Evolutionary conservation across 2,888 invertebrate species (phyloP), one percentile per base, ranked within the genome.

Genomic region (Leucoma salicis): DNA sequence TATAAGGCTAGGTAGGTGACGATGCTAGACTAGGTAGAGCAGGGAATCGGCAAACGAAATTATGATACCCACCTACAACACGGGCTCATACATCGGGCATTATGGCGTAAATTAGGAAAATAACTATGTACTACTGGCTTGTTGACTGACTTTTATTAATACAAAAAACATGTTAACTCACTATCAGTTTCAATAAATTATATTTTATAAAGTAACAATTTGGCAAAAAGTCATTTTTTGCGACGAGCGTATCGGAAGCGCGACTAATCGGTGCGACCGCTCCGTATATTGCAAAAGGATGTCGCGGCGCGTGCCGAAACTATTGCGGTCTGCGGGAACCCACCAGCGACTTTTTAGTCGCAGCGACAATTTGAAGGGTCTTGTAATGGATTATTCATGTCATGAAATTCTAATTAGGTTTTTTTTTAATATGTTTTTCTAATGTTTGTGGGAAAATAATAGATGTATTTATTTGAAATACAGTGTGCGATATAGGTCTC

Each of bases 281-380:
- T 63, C 66, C 46, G 52, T 58, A 79, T 83, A 89, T 84, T 84
- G 84, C 70, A 59, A 72, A 80, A 81, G 78, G 80, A 83, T 85
- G 87, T 84, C 21, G 66, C 49, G 75, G 45, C 87, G 72, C 82
- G 85, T 78, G 83, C 52, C 77, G 52, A 42, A 49, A 61, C 67
- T 63, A 70, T 66, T 58, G 67, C 55, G 63, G 65, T 64, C 56
- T 61, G 53, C 40, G 52, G 60, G 39, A 18, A 27, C 35, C 14
- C 37, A 13, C 11, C 24, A 32, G 18, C 14, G 33, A 40, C 15
- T 45, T 45, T 45, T 45, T 45, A 45, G 44, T 53, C 37, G 29
- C 31, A 27, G 40, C 45, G 44, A 16, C 37, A 53, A 59, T 61
- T 61, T 49, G 29, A 47, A 53, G 58, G 51, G 52, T 14, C 8